Evolutionary conservation across 2,888 invertebrate genomes (phyloP), one percentile per base, ranked within the genome.

Genomic region (Altica lythri): DNA sequence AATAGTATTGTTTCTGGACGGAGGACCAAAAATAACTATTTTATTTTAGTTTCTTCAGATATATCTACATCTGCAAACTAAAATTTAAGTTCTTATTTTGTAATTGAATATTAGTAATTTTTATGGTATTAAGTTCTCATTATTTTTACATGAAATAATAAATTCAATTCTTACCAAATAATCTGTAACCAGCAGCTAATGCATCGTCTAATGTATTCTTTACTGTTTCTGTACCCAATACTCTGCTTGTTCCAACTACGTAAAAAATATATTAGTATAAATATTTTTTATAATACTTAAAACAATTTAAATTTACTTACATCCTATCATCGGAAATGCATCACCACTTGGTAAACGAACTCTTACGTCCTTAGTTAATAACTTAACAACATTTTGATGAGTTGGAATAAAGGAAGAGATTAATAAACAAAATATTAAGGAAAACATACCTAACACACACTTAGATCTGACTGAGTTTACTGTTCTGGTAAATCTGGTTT

Each of bases 171-270:
- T 75, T 77, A 88, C 89, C 89, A 72, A 90, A 84, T 56, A 84
- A 79, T 55, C 88, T 80, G 70, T 88, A 90, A 4, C 90, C 90
- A 52, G 81, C 79, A 30, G 72, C 74, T 9, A 91, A 72, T 1
- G 88, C 87, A 63, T 79, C 76, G 69, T 89, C 85, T 6, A 90
- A 68, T 1, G 82, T 81, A 17, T 75, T 72, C 46, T 73, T 68
- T 48, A 85, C 80, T 14, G 75, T 59, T 27, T 82, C 77, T 19
- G 69, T 68, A 14, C 82, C 81, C 25, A 75, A 75, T 29, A 88
- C 81, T 63, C 79, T 81, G 66, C 79, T 87, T 1, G 89, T 89
- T 6, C 89, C 89, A 70, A 88, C 84, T 83, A n/a, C n/a, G n/a
- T n/a, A n/a, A n/a, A n/a, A n/a, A n/a, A n/a, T 47, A 46, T 27